Percentiles rank a stretch among this genome's conserved stretches.
Conservation (phyloP, 2,888 invertebrate genomes). For the Synergus umbraculus region DNA sequence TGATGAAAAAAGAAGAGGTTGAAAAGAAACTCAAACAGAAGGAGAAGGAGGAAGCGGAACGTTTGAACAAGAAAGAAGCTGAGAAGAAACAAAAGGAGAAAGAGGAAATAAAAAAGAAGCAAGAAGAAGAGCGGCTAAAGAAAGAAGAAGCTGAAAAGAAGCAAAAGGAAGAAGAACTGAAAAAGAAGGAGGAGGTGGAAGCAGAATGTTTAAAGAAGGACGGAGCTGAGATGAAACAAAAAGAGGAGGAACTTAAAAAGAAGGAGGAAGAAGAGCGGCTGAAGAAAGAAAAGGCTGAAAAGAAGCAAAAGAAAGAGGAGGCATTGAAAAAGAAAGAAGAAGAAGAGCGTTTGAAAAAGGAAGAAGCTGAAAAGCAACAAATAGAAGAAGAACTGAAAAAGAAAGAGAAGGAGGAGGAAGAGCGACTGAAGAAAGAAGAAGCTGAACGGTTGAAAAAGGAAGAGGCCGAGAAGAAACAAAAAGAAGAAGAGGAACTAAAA, state of each 20-base stretch:
- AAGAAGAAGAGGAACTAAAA: conserved; percentile 43
- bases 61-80: background rate
- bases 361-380: conserved; percentile 62
- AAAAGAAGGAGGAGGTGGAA: background rate
- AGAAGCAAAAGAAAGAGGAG: no score
- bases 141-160: background rate
- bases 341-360: conserved; percentile 46
- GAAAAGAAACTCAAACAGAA: conserved; percentile 23
- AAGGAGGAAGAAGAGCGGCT: conserved; percentile 51
- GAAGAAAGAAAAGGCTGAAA: conserved; percentile 16
- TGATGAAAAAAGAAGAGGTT: conserved; percentile 52
- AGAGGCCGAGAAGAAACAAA: conserved; percentile 42
- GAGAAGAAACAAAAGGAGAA: background rate
- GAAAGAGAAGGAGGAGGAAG: conserved; percentile 4
- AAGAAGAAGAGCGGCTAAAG: conserved; percentile 1
- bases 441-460: conserved; percentile 44
- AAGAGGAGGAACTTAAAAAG: conserved; percentile 45
- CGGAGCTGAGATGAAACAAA: conserved; percentile 42
- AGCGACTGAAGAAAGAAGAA: conserved; percentile 35
- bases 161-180: conserved; percentile 1
- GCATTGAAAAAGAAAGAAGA: background rate
- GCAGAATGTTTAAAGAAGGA: conserved; percentile 43
- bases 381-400: conserved; percentile 53
- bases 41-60: background rate
- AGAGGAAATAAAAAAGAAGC: background rate